These are phyloP conservation scores for Meriones psammophilus DNA, from an alignment of 2,797 vertebrate species.

Conservation along the genomic window DNA sequence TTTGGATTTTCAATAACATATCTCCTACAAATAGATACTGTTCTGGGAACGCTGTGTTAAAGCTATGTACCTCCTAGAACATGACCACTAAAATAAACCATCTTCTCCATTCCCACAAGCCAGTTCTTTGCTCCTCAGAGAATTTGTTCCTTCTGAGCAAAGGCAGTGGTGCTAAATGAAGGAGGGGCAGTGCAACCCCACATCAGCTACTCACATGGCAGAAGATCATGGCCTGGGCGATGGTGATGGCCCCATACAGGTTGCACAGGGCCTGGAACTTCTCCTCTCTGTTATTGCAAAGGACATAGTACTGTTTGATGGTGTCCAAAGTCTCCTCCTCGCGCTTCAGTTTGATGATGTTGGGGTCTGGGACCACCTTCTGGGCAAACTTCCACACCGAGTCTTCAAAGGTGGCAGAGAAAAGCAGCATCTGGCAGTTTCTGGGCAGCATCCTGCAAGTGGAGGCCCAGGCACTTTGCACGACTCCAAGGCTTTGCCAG, in stretches of 20 bases:
- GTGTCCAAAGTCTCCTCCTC: slow-evolving; percentile 98
- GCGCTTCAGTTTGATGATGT: slow-evolving; percentile 96
- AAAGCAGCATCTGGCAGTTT: slow-evolving; percentile 97
- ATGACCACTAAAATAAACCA: no score
- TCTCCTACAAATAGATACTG: no score
- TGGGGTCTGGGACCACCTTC: slow-evolving; percentile 95
- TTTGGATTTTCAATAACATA: no score
- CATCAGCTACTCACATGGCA: slow-evolving; percentile 92
- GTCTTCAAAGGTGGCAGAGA: slow-evolving; percentile 98
- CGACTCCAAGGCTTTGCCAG: neutral
- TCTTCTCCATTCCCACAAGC: no score
- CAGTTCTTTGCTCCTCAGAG: no score
- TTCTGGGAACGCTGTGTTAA: no score
- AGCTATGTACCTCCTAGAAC: no score
- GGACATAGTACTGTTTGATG: slow-evolving; percentile 97
- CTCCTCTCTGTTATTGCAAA: slow-evolving; percentile 94
- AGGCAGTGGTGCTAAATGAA: neutral
- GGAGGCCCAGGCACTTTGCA: slow-evolving; percentile 1
- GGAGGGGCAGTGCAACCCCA: neutral
- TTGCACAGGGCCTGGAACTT: slow-evolving; percentile 96
- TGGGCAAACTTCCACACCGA: slow-evolving; percentile 96
- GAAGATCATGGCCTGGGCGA: slow-evolving; percentile 98
- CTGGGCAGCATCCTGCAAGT: slow-evolving; percentile 92
- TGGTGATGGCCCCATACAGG: slow-evolving; percentile 95
- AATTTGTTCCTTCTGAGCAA: no score